phyloP scores from a whole-genome alignment of 2,113 vertebrate species.

The Salvator merianae region DNA sequence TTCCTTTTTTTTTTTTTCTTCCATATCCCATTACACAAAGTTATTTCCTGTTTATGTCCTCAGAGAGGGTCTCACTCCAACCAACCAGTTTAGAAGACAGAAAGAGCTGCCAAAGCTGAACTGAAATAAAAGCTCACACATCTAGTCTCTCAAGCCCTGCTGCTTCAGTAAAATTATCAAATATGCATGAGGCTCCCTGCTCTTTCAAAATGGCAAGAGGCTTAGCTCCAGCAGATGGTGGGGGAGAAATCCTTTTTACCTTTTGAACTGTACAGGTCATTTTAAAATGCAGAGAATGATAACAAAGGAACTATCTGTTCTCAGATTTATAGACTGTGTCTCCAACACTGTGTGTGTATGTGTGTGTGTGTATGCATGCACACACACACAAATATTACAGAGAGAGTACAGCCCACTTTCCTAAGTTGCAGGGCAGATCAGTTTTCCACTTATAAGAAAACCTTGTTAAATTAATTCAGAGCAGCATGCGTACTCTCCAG shows the following conservation, averaged over 20 bases:
- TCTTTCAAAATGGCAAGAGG: slow-evolving; percentile 44
- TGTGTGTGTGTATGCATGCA: no score
- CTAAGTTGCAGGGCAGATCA: no score
- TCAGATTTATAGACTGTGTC: neutral
- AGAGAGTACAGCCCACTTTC: neutral
- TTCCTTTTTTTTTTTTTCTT: slow-evolving; percentile 7
- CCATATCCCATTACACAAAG: slow-evolving; percentile 54
- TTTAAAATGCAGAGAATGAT: slow-evolving; percentile 28
- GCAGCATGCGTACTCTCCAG: no score
- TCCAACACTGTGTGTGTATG: neutral
- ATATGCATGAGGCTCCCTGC: slow-evolving; percentile 54
- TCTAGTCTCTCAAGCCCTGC: neutral
- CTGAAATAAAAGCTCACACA: slow-evolving; percentile 57
- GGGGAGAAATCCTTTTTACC: slow-evolving; percentile 20
- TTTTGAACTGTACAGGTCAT: slow-evolving; percentile 1
- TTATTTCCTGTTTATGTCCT: slow-evolving; percentile 47
- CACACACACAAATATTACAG: no score
- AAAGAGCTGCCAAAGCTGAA: slow-evolving; percentile 36
- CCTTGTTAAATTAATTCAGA: neutral
- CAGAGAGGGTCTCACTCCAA: slow-evolving; percentile 36
- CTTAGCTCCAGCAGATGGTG: slow-evolving; percentile 32
- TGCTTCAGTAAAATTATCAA: slow-evolving; percentile 52
- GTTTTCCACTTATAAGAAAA: neutral
- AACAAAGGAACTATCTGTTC: slow-evolving; percentile 14
- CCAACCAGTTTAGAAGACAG: slow-evolving; percentile 25